Base-by-base conservation (phyloP, 1,140 invertebrate species). In the Ladona fulva region DNA sequence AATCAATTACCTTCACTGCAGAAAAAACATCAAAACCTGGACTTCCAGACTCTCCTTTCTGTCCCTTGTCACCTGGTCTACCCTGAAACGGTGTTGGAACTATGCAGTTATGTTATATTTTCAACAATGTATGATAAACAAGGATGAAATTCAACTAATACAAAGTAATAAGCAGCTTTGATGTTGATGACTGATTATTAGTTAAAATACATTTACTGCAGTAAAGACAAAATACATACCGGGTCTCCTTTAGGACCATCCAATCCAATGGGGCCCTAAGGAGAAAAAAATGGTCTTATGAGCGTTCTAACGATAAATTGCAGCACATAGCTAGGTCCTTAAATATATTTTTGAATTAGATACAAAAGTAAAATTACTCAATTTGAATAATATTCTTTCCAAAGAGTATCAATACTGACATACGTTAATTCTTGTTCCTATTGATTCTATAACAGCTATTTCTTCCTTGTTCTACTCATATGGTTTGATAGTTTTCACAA, bases 201-300 rank as follows among this genome's bases (percentile, higher is more conserved):
- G n/a, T n/a, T n/a, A n/a, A n/a, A n/a, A n/a, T n/a, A n/a, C n/a
- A n/a, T n/a, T n/a, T n/a, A n/a, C n/a, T n/a, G n/a, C n/a, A n/a
- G 29, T 5, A 8, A 37, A 37, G 8, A 37, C 8, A 37, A 78
- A 80, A 76, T 81, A 90, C 94, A 92, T 89, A 96, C 94, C 85
- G 91, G 88, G 84, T 96, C 94, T 83, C 95, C 96, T 89, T 97
- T 97, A 14, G 95, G 95, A 83, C 96, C 96, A 84, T 95, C 93
- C 84, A 97, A 88, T 81, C 96, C 96, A 83, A 96, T 96, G 24
- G 95, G 94, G 81, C 96, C 96, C 95, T 98, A 87, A 6, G 52
- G 14, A 66, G 52, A 66, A 66, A 66, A 66, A 66, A 66, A 66
- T 22, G 52, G 14, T 66, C 12, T 6, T 19, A 66, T 66, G 16